Base-by-base conservation (phyloP, 2,888 invertebrate genomes). In the Corythucha ciliata region DNA sequence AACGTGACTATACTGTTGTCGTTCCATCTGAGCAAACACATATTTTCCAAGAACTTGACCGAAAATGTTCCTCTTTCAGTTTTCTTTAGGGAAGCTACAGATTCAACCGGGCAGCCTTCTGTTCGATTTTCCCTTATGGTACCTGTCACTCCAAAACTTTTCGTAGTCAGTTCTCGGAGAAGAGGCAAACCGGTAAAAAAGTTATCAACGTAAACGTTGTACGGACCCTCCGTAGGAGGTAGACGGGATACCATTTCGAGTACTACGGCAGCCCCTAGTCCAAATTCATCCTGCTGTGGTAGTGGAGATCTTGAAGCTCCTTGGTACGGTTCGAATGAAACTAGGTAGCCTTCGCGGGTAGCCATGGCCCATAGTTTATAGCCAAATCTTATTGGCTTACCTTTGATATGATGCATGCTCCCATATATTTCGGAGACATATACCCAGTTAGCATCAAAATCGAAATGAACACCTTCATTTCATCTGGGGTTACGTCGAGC, bases 131-230 rank as follows among this genome's bases (percentile, higher is more conserved):
- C 41, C 3, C 8, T 25, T 26, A 49, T 41, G 14, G 27, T 42
- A 8, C 49, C 49, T 12, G 41, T 49, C n/a, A 26, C 40, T 27
- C 49, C 41, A 10, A 18, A 16, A 27, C 32, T 37, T 8, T 32
- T 40, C 29, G 25, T 21, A n/a, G 39, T 22, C 26, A 49, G 27
- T 14, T 21, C 21, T 4, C n/a, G 16, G n/a, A 25, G 24, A 5
- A 42, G 25, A 6, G 42, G 42, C n/a, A 50, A 12, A 4, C 50
- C 44, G 16, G 25, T 45, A 20, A 51, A 51, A 32, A 45, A 51
- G 18, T 26, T 51, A 21, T 51, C 51, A 33, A 51, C 14, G 27
- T 45, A 51, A 3, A 51, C 3, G 42, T 45, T 45, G n/a, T 45
- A 52, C 6, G 26, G 48, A 14, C 39, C 48, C 4, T 14, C 7